phyloP scores from a whole-genome alignment of 2,888 invertebrate species.

The Macaria liturata region DNA sequence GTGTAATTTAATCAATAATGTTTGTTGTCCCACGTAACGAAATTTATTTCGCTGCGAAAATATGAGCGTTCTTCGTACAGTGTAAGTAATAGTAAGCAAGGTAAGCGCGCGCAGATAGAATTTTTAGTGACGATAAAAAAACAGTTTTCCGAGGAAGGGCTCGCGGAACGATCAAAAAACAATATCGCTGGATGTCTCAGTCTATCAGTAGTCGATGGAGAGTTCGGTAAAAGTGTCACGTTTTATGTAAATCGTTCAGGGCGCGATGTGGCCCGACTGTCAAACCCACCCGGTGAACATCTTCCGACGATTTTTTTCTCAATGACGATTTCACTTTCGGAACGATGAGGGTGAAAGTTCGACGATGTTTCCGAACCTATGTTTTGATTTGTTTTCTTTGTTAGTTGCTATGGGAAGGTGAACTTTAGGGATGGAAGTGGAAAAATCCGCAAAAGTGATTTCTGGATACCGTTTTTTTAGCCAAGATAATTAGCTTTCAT shows the following conservation, averaged over 20 bases:
- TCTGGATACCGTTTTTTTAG: no score
- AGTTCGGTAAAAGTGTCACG: constrained; percentile 78
- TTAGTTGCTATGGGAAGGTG: not conserved
- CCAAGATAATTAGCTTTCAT: no score
- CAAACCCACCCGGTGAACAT: constrained; percentile 72
- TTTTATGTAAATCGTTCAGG: constrained; percentile 82
- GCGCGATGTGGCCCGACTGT: constrained; percentile 79
- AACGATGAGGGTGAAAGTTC: constrained; percentile 51
- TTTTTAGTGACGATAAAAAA: constrained; percentile 68
- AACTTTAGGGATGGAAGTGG: no score
- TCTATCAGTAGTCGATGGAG: constrained; percentile 77
- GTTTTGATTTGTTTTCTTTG: constrained; percentile 41
- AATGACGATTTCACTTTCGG: constrained; percentile 68
- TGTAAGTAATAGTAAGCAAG: no score
- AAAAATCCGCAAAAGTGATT: no score
- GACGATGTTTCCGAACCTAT: constrained; percentile 41
- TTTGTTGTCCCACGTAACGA: constrained; percentile 50
- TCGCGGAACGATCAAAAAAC: constrained; percentile 67
- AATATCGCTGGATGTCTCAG: constrained; percentile 78
- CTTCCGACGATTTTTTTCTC: constrained; percentile 67
- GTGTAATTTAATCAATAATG: constrained; percentile 69
- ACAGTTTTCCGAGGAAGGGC: constrained; percentile 61
- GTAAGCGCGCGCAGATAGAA: constrained; percentile 46
- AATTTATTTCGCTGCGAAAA: constrained; percentile 48
- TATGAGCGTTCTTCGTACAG: constrained; percentile 36